These are phyloP conservation scores for Acanthococcus lagerstroemiae DNA, from an alignment of 2,888 invertebrate genomes.

Conservation along the genomic window DNA sequence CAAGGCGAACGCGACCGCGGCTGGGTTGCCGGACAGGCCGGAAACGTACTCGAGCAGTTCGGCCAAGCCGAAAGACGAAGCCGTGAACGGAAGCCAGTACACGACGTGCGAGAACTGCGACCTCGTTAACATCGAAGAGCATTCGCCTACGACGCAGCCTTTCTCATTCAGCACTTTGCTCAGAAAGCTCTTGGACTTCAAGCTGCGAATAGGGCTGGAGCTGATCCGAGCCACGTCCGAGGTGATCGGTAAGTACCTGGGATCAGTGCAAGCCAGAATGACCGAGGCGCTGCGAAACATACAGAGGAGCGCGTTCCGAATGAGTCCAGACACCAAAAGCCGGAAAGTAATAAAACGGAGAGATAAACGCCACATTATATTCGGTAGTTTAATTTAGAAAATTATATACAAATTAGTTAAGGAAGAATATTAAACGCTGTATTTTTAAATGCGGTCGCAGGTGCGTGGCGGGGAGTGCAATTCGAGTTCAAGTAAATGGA, in stretches of 20 bases:
- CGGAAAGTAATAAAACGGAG: conserved; percentile 15
- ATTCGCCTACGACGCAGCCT: conserved; percentile 35
- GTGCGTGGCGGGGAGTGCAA: too few species aligned
- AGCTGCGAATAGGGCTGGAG: conserved; percentile 56
- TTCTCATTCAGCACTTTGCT: conserved; percentile 48
- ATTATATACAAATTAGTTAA: too few species aligned
- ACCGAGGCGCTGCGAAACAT: conserved; percentile 36
- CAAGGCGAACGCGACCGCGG: background rate
- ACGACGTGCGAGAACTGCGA: conserved; percentile 3
- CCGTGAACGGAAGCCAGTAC: background rate
- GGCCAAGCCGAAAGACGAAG: conserved; percentile 34
- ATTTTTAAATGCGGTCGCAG: too few species aligned
- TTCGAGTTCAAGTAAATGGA: too few species aligned
- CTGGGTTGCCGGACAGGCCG: background rate
- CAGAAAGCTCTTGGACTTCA: conserved; percentile 56
- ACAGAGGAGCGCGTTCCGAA: conserved; percentile 32
- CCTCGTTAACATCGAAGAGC: background rate
- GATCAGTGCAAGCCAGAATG: conserved; percentile 48
- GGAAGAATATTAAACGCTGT: background rate
- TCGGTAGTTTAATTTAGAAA: background rate
- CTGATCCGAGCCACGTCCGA: conserved; percentile 58
- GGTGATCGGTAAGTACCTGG: conserved; percentile 54
- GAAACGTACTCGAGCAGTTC: background rate
- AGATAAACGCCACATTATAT: conserved; percentile 9
- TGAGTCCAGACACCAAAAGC: background rate